Evolutionary conservation across 2,113 vertebrate species (phyloP), one percentile per base, ranked within the genome.

Genomic region (Heterochromis multidens): DNA sequence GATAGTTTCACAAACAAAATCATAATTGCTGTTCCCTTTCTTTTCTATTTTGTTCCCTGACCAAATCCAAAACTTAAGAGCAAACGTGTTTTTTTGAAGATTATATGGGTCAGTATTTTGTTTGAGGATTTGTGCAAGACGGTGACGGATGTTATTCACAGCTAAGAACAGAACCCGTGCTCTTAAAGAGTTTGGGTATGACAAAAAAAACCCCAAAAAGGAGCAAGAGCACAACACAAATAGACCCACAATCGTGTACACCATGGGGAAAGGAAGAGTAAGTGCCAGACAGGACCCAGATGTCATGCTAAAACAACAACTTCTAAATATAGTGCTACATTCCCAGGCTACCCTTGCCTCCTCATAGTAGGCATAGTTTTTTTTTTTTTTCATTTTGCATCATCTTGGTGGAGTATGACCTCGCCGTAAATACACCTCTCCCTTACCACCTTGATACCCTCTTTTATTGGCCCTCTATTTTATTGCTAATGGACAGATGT

Each of bases 391-490:
- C 21, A 29, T 14, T 59, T 27, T 49, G 63, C n/a, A 29, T n/a
- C 21, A 79, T 72, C 74, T 62, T 37, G 17, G 31, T 82, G 35
- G 27, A 65, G 40, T 61, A 37, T 10, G 46, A 21, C 23, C 25
- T 52, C 6, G 7, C 49, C 81, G 76, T 82, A 86, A 80, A 91
- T 80, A 79, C 35, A 77, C 6, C 25, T 10, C 46, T 40, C 3
- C 27, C 46, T 27, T 72, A 49, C 33, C 49, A 31, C 57, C 57
- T 72, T 33, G 29, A 81, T 77, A 61, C 60, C 12, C 60, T 21
- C 16, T 90, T 83, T 88, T 90, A 85, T 74, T 78, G 67, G 31
- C 70, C 31, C 17, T 27, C 16, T 79, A 56, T 60, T 83, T 87
- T 27, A 83, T 23, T 72, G 76, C 49, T 65, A 80, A 82, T 74